Base-by-base conservation (phyloP, 2,113 vertebrate genomes). In the Petaurus breviceps region DNA sequence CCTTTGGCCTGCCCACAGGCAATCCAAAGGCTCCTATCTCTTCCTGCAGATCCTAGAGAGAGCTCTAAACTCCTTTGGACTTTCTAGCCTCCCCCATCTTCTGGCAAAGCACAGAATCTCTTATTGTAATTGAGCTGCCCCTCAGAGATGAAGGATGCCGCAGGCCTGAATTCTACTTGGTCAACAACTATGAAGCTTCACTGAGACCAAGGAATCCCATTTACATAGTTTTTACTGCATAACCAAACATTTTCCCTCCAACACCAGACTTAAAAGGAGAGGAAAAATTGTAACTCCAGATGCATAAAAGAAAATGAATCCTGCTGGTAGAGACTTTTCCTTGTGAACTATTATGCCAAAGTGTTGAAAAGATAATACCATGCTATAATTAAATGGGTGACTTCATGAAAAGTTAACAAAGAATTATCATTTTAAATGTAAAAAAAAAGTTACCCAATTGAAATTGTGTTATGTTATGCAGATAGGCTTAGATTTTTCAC, bases 391-490 rank as follows among this genome's bases (percentile, higher is more conserved):
- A 96, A 47, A 43, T 90, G 84, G 2, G 61, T 54, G 97, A 94
- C 91, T 98, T 98, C 95, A 89, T 28, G 96, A 97, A 96, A 98
- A 90, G 49, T 98, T 97, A 92, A 92, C 94, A 94, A 94, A 68
- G 46, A 55, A 61, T 94, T n/a, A 94, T 93, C 25, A 55, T 51
- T 52, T 84, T 92, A 97, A 84, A 25, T 94, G 91, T 53, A 93
- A 96, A 98, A 94, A 97, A 98, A 94, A 97, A 95, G 91, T 43
- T 23, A 95, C 54, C 46, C 50, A 93, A 92, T 52, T 95, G 51
- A 28, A 96, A 95, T 89, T 95, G 0, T 96, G 37, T 94, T 96
- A 37, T 90, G 93, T 92, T 77, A 25, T 95, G 89, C 97, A 97
- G 98, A 97, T 95, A 93, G 61, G 0, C 22, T 97, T 96, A 51